Evolutionary conservation across 2,888 invertebrate genomes (phyloP).

Genomic region (Lymantria monacha): DNA sequence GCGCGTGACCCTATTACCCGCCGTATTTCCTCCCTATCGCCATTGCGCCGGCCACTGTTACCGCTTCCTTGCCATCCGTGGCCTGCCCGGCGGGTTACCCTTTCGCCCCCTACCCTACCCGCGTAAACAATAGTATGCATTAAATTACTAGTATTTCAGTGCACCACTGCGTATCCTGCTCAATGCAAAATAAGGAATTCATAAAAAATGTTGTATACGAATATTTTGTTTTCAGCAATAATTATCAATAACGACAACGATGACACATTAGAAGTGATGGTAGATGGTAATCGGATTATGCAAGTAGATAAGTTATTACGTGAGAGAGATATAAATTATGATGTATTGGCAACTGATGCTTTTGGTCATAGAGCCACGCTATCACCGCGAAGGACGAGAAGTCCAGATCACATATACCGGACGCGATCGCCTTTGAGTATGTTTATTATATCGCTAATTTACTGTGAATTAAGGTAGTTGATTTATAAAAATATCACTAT

Average conservation of each 20-base stretch:
- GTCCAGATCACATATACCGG: slow-evolving; percentile 24
- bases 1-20: too few species aligned
- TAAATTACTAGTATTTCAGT: too few species aligned
- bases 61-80: too few species aligned
- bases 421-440: slow-evolving; percentile 36
- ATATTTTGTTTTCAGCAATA: slow-evolving; percentile 51
- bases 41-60: too few species aligned
- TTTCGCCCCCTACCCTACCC: too few species aligned
- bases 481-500: too few species aligned
- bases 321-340: slow-evolving; percentile 55
- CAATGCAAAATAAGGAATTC: background rate
- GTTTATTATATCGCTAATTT: slow-evolving; percentile 2
- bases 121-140: too few species aligned
- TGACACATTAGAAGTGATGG: slow-evolving; percentile 52
- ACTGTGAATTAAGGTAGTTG: too few species aligned
- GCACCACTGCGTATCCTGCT: too few species aligned
- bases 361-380: background rate
- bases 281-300: slow-evolving; percentile 53
- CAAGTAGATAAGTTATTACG: slow-evolving; percentile 60
- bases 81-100: too few species aligned
- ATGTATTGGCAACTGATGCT: slow-evolving; percentile 43
- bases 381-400: slow-evolving; percentile 21
- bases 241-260: slow-evolving; percentile 55
- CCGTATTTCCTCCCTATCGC: too few species aligned
- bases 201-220: background rate